A percentile compares a stretch with the other conserved stretches of the same genome.
phyloP scores from a whole-genome alignment of 2,113 vertebrate genomes.

The Panthera uncia region DNA sequence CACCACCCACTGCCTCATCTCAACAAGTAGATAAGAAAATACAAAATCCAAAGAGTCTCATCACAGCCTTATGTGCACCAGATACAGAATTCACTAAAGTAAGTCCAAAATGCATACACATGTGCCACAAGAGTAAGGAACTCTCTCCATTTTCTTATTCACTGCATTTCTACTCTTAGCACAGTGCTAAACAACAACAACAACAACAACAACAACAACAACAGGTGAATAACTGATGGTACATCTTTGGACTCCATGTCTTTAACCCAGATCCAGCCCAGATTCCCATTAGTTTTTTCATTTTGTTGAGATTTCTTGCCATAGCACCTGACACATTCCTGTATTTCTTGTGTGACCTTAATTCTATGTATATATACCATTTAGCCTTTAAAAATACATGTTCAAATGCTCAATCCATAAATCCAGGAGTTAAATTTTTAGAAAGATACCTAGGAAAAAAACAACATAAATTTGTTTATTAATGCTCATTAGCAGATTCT shows the following conservation, averaged over 20 bases:
- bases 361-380: neutral
- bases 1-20: neutral
- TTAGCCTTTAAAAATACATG: neutral
- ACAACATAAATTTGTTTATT: neutral
- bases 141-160: neutral
- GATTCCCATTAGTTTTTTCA: neutral
- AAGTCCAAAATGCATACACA: neutral
- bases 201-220: neutral
- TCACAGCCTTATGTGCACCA: neutral
- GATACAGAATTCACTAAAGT: neutral
- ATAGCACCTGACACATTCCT: neutral
- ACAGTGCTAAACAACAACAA: neutral
- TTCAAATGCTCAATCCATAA: neutral
- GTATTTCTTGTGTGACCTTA: neutral
- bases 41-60: neutral
- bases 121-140: neutral
- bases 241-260: neutral
- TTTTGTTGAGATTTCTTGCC: neutral
- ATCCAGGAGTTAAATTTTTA: neutral
- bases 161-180: neutral
- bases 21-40: neutral
- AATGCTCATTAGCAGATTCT: neutral
- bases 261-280: neutral
- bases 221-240: neutral
- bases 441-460: neutral